Percentiles rank a stretch among this genome's conserved stretches.
These are phyloP conservation scores for Xerus inauris DNA, from an alignment of 2,113 vertebrate genomes.

Conservation along the genomic window DNA sequence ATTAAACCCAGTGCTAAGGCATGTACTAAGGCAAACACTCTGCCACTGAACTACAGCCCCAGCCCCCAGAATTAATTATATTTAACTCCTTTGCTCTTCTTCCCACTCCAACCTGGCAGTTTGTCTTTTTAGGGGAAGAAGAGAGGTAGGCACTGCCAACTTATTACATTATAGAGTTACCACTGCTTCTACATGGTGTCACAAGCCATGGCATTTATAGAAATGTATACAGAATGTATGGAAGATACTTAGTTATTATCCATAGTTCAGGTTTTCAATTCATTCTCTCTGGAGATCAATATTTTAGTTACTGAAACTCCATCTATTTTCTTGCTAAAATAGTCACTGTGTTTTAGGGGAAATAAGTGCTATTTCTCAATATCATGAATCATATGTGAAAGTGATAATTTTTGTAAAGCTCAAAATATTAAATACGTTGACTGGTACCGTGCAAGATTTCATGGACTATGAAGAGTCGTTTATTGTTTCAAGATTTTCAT, in stretches of 20 bases:
- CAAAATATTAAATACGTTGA: slow-evolving; percentile 38
- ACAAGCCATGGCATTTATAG: not conserved
- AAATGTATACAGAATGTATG: not conserved
- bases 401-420: not conserved
- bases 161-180: not conserved
- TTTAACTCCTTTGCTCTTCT: not conserved
- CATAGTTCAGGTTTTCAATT: slow-evolving; percentile 1
- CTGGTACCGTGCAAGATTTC: not conserved
- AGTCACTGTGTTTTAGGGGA: slow-evolving; percentile 50
- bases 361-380: not conserved
- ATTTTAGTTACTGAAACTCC: slow-evolving; percentile 39
- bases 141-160: not conserved
- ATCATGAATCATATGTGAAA: not conserved
- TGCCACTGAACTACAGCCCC: too few species aligned
- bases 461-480: not conserved
- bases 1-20: too few species aligned
- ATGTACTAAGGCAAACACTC: too few species aligned
- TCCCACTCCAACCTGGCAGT: not conserved
- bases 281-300: slow-evolving; percentile 11
- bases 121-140: not conserved
- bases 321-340: slow-evolving; percentile 38
- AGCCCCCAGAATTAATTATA: not conserved
- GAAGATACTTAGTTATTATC: slow-evolving; percentile 1
- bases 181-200: not conserved
- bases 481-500: slow-evolving; percentile 51